A percentile compares a stretch with the other conserved stretches of the same genome.
Conservation (phyloP, 64 coral and sea anemone genomes). For the Montipora efflorescens region DNA sequence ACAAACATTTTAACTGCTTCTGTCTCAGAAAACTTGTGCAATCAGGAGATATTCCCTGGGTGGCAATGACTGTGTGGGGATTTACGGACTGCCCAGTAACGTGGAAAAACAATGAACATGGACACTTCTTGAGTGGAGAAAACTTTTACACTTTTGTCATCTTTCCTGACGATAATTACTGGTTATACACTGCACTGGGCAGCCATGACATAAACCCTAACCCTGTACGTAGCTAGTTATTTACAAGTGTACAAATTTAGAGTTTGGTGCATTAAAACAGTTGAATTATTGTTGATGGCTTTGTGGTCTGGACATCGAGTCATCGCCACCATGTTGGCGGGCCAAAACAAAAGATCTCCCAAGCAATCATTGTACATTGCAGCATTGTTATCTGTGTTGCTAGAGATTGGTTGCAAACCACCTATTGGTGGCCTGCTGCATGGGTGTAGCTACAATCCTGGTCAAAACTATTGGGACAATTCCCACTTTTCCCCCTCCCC, state of each 20-base stretch:
- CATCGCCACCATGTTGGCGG: too few species aligned
- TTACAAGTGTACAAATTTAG: background rate
- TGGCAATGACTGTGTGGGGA: slow-evolving; percentile 88
- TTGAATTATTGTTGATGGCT: background rate
- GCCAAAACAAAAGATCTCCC: too few species aligned
- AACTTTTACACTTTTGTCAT: slow-evolving; percentile 93
- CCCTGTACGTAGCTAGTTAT: slow-evolving; percentile 41
- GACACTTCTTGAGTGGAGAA: slow-evolving; percentile 74
- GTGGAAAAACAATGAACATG: slow-evolving; percentile 90
- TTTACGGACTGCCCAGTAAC: slow-evolving; percentile 90
- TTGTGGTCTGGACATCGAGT: background rate
- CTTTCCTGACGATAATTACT: slow-evolving; percentile 83
- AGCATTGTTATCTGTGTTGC: too few species aligned
- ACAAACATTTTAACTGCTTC: background rate
- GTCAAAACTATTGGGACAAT: too few species aligned
- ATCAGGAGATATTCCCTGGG: slow-evolving; percentile 72
- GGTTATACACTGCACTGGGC: slow-evolving; percentile 83
- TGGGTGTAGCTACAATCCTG: too few species aligned
- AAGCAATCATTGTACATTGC: too few species aligned
- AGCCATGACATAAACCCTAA: slow-evolving; percentile 56
- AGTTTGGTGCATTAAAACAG: background rate
- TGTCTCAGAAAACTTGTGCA: slow-evolving; percentile 54
- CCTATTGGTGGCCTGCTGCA: too few species aligned
- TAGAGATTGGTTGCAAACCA: too few species aligned
- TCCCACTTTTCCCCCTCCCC: too few species aligned